phyloP scores from a whole-genome alignment of 2,797 vertebrate genomes.

The Pempheris klunzingeri region DNA sequence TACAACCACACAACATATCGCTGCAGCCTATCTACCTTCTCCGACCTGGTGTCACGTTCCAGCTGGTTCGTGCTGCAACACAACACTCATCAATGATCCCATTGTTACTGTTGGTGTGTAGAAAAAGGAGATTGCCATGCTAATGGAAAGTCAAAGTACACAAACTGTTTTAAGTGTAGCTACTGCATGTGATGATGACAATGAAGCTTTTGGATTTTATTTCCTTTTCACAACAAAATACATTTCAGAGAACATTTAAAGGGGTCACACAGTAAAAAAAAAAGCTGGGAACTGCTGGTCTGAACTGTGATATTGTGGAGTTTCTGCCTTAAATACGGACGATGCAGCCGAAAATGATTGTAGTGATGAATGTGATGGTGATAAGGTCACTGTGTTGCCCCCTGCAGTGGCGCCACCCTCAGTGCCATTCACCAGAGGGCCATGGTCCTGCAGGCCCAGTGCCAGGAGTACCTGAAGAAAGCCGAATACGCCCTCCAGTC shows the following conservation, averaged over 20 bases:
- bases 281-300: background rate
- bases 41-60: background rate
- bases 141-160: background rate
- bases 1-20: background rate
- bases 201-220: too few relatives aligned
- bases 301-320: background rate
- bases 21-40: background rate
- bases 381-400: slow-evolving; percentile 37
- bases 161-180: too few relatives aligned
- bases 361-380: background rate
- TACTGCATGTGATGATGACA: background rate
- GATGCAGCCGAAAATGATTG: background rate
- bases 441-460: slow-evolving; percentile 71
- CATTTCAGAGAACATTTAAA: background rate
- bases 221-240: too few relatives aligned
- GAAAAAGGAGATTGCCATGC: background rate
- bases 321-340: background rate
- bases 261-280: background rate
- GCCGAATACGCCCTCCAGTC: slow-evolving; percentile 72
- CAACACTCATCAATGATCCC: background rate
- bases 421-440: slow-evolving; percentile 70
- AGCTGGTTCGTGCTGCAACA: background rate
- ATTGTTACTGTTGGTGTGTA: background rate
- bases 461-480: slow-evolving; percentile 79
- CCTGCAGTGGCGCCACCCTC: slow-evolving; percentile 43